Percentiles rank a stretch among this genome's conserved stretches.
Conservation (phyloP, 2,888 invertebrate species). For the Ectropis crepuscularia region DNA sequence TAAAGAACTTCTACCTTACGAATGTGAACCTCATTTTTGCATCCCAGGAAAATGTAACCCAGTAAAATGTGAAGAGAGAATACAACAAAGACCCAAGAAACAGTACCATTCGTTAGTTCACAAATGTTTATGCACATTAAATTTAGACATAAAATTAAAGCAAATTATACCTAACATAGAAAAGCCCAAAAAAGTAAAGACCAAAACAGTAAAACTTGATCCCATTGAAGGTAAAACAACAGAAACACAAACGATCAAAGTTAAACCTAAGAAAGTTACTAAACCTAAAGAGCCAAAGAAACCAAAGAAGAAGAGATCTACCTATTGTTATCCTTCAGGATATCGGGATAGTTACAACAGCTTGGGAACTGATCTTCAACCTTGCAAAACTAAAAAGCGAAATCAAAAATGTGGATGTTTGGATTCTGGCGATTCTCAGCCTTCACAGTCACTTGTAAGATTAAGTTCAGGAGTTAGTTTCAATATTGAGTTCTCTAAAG, state of each 20-base stretch:
- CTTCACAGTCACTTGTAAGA: conserved; percentile 17
- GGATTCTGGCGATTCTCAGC: not conserved
- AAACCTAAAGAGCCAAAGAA: conserved; percentile 3
- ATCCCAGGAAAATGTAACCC: conserved; percentile 49
- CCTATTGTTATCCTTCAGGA: not conserved
- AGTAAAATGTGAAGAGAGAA: conserved; percentile 21
- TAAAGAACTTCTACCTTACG: conserved; percentile 42
- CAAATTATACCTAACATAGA: too few species aligned
- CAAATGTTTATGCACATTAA: conserved; percentile 4
- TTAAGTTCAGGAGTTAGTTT: conserved; percentile 46
- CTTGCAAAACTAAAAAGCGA: not conserved
- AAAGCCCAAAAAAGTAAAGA: not conserved
- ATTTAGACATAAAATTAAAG: not conserved
- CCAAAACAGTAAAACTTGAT: not conserved
- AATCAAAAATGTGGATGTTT: not conserved
- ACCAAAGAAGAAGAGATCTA: not conserved
- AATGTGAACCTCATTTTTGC: conserved; percentile 52
- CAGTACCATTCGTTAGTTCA: not conserved
- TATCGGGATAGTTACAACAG: not conserved
- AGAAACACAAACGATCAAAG: conserved; percentile 14
- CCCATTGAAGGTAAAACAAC: conserved; percentile 8
- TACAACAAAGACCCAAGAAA: conserved; percentile 24
- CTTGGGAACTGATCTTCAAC: not conserved
- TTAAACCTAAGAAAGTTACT: conserved; percentile 2
- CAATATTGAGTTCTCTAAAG: conserved; percentile 47